Evolutionary conservation across 2,888 invertebrate genomes (phyloP).

Genomic region (Amorpha juglandis): DNA sequence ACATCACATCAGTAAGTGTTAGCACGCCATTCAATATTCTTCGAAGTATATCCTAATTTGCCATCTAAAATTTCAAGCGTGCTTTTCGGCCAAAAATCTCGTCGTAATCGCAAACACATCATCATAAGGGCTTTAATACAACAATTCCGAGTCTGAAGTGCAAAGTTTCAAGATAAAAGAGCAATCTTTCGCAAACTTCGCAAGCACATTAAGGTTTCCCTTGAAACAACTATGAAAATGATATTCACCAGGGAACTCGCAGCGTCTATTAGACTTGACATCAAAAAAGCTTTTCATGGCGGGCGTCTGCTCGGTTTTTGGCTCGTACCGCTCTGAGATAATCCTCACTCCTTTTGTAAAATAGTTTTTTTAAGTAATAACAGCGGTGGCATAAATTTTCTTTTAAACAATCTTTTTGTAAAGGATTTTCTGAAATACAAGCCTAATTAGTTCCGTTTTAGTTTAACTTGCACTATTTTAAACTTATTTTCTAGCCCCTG

Average conservation of each 20-base stretch:
- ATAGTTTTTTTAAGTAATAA: constrained; percentile 23
- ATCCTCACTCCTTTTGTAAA: constrained; percentile 1
- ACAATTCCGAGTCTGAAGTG: constrained; percentile 13
- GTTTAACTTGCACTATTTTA: neutral
- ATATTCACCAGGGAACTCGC: constrained; percentile 15
- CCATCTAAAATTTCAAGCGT: neutral
- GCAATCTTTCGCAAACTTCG: constrained; percentile 21
- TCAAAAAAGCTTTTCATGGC: constrained; percentile 24
- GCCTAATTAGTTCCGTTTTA: neutral
- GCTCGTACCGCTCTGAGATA: neutral
- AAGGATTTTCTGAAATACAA: neutral
- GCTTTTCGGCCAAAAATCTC: neutral
- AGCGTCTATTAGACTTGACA: constrained; percentile 24
- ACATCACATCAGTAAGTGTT: neutral
- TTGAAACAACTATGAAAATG: constrained; percentile 25
- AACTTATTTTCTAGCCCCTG: neutral
- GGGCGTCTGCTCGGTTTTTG: constrained; percentile 10
- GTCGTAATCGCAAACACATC: constrained; percentile 17
- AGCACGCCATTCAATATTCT: neutral
- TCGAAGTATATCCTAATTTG: neutral
- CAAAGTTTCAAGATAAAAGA: constrained; percentile 22
- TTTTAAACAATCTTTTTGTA: constrained; percentile 3
- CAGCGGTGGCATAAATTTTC: neutral
- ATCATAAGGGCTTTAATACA: constrained; percentile 7
- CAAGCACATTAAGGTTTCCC: constrained; percentile 17